Evolutionary conservation across 2,797 vertebrate species (phyloP), one percentile per base, ranked within the genome.

Genomic region (Ctenopoma kingsleyae): DNA sequence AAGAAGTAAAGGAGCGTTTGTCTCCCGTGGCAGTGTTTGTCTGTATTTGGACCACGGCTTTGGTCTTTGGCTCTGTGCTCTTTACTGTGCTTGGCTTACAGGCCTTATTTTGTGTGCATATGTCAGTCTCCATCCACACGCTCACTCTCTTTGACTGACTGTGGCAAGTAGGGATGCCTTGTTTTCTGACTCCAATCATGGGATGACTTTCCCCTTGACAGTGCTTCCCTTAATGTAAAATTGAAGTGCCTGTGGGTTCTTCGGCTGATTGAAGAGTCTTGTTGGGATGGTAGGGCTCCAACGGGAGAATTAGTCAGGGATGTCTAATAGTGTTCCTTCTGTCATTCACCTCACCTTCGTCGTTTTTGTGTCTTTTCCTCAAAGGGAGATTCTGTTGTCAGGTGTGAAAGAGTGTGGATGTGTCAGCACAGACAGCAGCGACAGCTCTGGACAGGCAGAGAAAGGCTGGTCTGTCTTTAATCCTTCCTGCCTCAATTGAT

Each of bases 401-500:
- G 82, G 81, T 76, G 81, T 80, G 76, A 72, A 74, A 72, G 68
- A 81, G 75, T 25, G 59, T 43, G 50, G 54, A 67, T 49, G 75
- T 71, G 74, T 85, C 81, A 70, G 72, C n/a, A 17, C 32, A 40
- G 75, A 83, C 66, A 74, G 78, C 70, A 17, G 66, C 19, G 80
- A 73, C 67, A 48, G 69, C 74, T 76, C 62, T 71, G 71, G 85
- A 71, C 87, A 80, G 71, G 73, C 84, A 82, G 61, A 87, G 83
- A 90, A 81, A 82, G 77, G 72, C 85, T 78, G 25, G 71, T 78
- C 74, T 80, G 78, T 80, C 88, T 90, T 87, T 90, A 90, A 91
- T 82, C 83, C 87, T 83, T 84, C 71, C 67, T 65, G 65, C 65
- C 27, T 19, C 43, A 43, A 93, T 91, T 90, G 92, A 92, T 93